phyloP scores from a whole-genome alignment of 2,113 vertebrate species.

The Melanerpes formicivorus region DNA sequence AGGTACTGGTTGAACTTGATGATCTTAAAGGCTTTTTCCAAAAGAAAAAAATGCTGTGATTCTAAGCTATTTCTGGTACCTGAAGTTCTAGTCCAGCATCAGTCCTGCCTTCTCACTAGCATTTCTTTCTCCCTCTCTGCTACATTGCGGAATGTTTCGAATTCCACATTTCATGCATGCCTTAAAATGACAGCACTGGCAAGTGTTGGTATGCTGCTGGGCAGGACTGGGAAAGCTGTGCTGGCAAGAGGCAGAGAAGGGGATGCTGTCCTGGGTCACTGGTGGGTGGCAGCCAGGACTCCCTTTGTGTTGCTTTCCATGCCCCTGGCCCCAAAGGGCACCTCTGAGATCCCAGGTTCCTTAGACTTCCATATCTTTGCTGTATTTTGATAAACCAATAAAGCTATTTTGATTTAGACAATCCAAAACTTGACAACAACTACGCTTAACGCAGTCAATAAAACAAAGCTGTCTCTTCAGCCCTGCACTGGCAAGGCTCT shows the following conservation, averaged over 20 bases:
- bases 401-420: background rate
- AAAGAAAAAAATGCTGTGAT: too few relatives aligned
- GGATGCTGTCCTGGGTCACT: background rate
- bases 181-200: background rate
- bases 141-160: background rate
- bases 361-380: background rate
- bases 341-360: background rate
- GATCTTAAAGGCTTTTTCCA: too few relatives aligned
- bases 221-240: background rate
- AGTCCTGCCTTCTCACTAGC: background rate
- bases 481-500: background rate
- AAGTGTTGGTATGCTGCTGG: too few relatives aligned
- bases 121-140: background rate
- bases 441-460: conserved; percentile 1
- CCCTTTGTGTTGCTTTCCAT: too few relatives aligned
- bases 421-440: conserved; percentile 11
- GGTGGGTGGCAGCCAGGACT: rapidly evolving
- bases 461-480: conserved; percentile 49
- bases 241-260: background rate
- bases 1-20: too few relatives aligned
- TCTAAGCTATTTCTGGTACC: background rate
- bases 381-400: background rate
- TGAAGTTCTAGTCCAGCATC: background rate
- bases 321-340: background rate
- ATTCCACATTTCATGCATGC: background rate